Conservation (phyloP, 2,888 invertebrate species). For the Sinohyriopsis cumingii region DNA sequence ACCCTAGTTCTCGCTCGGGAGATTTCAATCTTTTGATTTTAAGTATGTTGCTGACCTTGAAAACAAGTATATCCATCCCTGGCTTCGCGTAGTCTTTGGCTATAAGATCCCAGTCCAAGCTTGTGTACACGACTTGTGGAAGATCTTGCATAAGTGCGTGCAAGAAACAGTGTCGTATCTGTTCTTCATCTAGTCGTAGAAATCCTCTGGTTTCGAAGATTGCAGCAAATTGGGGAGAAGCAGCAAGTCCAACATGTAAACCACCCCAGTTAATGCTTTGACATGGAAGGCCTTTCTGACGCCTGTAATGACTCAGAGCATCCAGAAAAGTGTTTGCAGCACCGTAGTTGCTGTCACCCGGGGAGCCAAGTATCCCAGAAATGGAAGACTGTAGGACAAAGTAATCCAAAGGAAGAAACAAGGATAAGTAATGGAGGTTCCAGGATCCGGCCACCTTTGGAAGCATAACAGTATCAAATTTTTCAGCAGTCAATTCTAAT, state of each 20-base stretch:
- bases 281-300: conserved; percentile 34
- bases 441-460: conserved; percentile 56
- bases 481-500: conserved; percentile 29
- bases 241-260: conserved; percentile 48
- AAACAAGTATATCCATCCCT: not conserved
- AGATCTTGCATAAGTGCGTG: conserved; percentile 24
- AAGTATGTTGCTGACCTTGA: not conserved
- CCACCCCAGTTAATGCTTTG: conserved; percentile 61
- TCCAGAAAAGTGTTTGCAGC: conserved; percentile 59
- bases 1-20: not conserved
- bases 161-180: conserved; percentile 30
- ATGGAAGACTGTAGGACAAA: conserved; percentile 59
- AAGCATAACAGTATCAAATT: conserved; percentile 31
- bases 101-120: conserved; percentile 12
- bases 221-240: conserved; percentile 20
- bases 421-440: conserved; percentile 47
- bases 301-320: conserved; percentile 46
- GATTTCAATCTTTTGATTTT: not conserved
- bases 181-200: conserved; percentile 9
- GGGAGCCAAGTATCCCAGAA: conserved; percentile 49
- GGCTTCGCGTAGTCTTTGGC: conserved; percentile 12
- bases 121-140: conserved; percentile 9
- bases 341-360: conserved; percentile 55
- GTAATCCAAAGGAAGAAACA: conserved; percentile 42
- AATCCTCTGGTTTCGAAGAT: conserved; percentile 15